Evolutionary conservation across 2,888 invertebrate species (phyloP), one percentile per base, ranked within the genome.

Genomic region (Xanthia togata): DNA sequence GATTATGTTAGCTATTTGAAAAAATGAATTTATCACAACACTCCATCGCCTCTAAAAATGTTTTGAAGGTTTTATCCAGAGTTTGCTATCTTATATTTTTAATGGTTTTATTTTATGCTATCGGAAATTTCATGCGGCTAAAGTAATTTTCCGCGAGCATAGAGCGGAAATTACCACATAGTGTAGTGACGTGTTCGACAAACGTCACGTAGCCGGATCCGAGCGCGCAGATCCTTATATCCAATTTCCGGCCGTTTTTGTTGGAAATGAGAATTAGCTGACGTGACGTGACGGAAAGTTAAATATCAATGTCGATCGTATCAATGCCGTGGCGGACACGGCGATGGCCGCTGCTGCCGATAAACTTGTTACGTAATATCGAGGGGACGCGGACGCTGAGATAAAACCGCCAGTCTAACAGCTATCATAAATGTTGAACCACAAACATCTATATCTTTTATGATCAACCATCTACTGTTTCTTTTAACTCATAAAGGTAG

Each of bases 151-250:
- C 95, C 95, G 93, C 95, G 93, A 94, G 95, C 95, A 92, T 91
- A 89, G 93, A 94, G 92, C 96, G 96, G 96, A 96, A 96, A 96
- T 96, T 96, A 96, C 96, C 94, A 95, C 96, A 96, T 96, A 96
- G 96, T 96, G 95, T 94, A 94, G 95, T 96, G 96, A 96, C 96
- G 95, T 96, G 95, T 96, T 96, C 95, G 96, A 96, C 96, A 96
- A 95, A 95, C 96, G 96, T 96, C 96, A 96, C 96, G 96, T 96
- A 95, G 94, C 95, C 95, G 96, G 95, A 95, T 94, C 94, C 94
- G 91, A 90, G 93, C 94, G 93, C 94, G 94, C 94, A 96, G 96
- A 96, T 96, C 95, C 96, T 96, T 96, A 96, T 96, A 96, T 96
- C 96, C 96, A 96, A 96, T 96, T 96, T 96, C 96, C 96, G 95